phyloP scores from a whole-genome alignment of 2,888 invertebrate genomes.

The Torymus tubicola region DNA sequence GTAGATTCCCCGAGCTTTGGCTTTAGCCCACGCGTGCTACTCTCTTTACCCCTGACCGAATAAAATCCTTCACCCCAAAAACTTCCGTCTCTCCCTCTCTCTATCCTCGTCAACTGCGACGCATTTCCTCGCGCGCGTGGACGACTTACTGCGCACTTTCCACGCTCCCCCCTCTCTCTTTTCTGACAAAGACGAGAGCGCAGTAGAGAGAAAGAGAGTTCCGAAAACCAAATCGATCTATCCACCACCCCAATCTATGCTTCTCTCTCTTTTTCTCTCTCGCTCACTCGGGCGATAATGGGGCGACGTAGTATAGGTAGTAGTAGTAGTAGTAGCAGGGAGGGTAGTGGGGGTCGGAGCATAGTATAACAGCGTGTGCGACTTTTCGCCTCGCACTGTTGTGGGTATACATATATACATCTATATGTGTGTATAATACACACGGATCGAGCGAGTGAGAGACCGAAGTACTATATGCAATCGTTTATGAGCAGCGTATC shows the following conservation, averaged over 20 bases:
- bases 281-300: conserved; percentile 26
- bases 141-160: conserved; percentile 46
- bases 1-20: conserved; percentile 32
- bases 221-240: conserved; percentile 48
- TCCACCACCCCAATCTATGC: conserved; percentile 43
- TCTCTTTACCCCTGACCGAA: background rate
- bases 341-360: background rate
- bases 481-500: conserved; percentile 30
- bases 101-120: conserved; percentile 11
- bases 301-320: conserved; percentile 1
- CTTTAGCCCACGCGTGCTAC: background rate
- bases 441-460: background rate
- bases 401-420: background rate
- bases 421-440: background rate
- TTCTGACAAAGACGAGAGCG: conserved; percentile 9
- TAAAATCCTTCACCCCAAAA: conserved; percentile 18
- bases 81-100: conserved; percentile 11
- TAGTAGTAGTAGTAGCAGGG: background rate
- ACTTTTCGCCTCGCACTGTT: conserved; percentile 26
- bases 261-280: background rate
- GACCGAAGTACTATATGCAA: conserved; percentile 12
- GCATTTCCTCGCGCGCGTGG: conserved; percentile 35
- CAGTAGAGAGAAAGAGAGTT: conserved; percentile 4
- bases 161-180: background rate
- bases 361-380: background rate